Conservation (phyloP, 2,797 vertebrate genomes). For the Limosa lapponica region DNA sequence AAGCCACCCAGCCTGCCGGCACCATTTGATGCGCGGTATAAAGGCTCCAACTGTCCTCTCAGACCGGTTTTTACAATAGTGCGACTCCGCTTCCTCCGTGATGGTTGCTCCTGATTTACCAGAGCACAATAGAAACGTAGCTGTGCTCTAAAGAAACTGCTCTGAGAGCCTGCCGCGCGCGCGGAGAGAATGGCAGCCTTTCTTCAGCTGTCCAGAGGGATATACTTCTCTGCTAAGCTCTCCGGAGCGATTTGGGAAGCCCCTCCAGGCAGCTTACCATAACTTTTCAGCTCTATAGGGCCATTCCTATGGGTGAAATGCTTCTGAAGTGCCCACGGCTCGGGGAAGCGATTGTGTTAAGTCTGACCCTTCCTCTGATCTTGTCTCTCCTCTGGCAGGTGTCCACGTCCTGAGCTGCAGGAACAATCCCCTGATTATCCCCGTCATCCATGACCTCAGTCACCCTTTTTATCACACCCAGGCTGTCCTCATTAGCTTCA, state of each 20-base stretch:
- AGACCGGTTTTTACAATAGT: neutral
- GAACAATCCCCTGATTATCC: conserved; percentile 96
- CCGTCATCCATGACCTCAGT: conserved; percentile 97
- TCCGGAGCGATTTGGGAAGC: conserved; percentile 25
- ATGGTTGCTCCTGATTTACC: conserved; percentile 59
- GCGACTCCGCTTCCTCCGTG: conserved; percentile 9
- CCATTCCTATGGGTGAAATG: conserved; percentile 60
- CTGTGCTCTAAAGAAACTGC: conserved; percentile 38
- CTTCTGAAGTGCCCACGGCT: conserved; percentile 69
- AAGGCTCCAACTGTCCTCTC: conserved; percentile 53
- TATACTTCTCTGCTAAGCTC: conserved; percentile 55
- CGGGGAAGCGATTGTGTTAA: conserved; percentile 70
- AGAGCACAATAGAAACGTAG: conserved; percentile 35
- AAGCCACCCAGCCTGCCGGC: conserved; percentile 48
- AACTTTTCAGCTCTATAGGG: conserved; percentile 67
- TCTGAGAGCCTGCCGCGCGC: neutral
- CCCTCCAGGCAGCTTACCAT: conserved; percentile 69
- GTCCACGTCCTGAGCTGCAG: conserved; percentile 96
- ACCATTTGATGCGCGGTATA: conserved; percentile 1
- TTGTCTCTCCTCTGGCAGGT: conserved; percentile 83
- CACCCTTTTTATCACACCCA: conserved; percentile 96
- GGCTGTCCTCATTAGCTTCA: conserved; percentile 92
- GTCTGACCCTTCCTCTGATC: conserved; percentile 72
- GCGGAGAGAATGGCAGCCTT: conserved; percentile 55
- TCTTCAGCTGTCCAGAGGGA: conserved; percentile 68